Evolutionary conservation across 1,140 invertebrate species (phyloP).

Genomic region (Ooceraea biroi): DNA sequence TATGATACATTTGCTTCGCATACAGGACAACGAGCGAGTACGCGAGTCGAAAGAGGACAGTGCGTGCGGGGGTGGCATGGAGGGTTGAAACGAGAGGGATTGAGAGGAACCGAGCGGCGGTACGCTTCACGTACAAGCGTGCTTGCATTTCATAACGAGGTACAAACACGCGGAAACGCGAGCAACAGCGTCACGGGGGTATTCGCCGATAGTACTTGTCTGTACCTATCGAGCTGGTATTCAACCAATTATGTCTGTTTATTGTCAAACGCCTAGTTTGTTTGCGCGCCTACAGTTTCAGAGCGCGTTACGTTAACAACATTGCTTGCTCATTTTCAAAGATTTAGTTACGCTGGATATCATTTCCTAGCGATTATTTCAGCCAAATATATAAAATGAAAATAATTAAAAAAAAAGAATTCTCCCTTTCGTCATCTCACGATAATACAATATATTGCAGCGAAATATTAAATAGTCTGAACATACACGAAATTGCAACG

Average conservation of each 20-base stretch:
- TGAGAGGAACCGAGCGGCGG: conserved; percentile 34
- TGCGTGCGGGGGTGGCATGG: conserved; percentile 18
- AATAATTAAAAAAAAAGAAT: background rate
- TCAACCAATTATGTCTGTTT: conserved; percentile 80
- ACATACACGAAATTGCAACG: background rate
- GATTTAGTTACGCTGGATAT: conserved; percentile 34
- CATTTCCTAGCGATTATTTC: background rate
- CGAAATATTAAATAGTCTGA: background rate
- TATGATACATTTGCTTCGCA: conserved; percentile 83
- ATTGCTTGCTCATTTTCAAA: conserved; percentile 47
- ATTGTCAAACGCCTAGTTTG: conserved; percentile 71
- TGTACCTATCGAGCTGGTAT: conserved; percentile 73
- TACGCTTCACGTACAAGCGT: conserved; percentile 60
- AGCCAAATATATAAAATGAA: background rate
- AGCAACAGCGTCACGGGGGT: conserved; percentile 62
- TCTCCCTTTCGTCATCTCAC: background rate
- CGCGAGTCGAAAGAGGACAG: conserved; percentile 62
- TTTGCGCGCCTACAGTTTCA: conserved; percentile 55
- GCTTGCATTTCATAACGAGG: conserved; percentile 78
- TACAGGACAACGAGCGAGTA: conserved; percentile 71
- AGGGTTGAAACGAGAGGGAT: conserved; percentile 57
- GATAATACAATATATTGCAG: background rate
- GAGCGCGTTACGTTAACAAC: conserved; percentile 37
- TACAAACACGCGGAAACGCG: conserved; percentile 70
- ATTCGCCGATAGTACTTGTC: conserved; percentile 74